Conservation (phyloP, 2,888 invertebrate genomes). For the Sphaeridia pumilis region DNA sequence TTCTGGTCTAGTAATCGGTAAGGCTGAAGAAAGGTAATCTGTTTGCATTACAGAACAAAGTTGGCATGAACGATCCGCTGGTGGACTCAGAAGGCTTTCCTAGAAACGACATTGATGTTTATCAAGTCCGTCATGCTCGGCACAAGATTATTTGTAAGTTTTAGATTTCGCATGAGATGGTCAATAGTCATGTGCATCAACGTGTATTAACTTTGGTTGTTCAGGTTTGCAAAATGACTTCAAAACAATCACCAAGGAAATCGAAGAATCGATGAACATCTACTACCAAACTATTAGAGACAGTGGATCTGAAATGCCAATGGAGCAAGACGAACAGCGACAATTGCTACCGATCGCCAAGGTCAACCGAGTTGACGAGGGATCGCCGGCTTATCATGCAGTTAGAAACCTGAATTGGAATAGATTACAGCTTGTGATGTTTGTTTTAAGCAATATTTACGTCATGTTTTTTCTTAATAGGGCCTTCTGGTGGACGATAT, state of each 20-base stretch:
- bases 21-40: neutral
- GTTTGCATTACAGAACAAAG: slow-evolving; percentile 49
- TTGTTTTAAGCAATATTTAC: too few relatives aligned
- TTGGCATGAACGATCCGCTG: slow-evolving; percentile 67
- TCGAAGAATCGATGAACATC: slow-evolving; percentile 62
- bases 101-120: slow-evolving; percentile 75
- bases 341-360: slow-evolving; percentile 51
- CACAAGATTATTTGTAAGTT: slow-evolving; percentile 79
- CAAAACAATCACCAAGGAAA: slow-evolving; percentile 66
- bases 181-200: too few relatives aligned
- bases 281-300: slow-evolving; percentile 45
- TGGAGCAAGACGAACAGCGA: slow-evolving; percentile 20
- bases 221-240: slow-evolving; percentile 80
- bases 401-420: too few relatives aligned
- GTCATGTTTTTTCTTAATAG: slow-evolving; percentile 45
- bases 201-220: too few relatives aligned
- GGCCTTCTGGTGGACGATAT: slow-evolving; percentile 58
- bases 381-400: slow-evolving; percentile 71
- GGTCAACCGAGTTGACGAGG: slow-evolving; percentile 58
- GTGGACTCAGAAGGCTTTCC: slow-evolving; percentile 82
- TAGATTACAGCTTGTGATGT: too few relatives aligned
- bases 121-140: slow-evolving; percentile 77
- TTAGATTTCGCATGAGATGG: too few relatives aligned
- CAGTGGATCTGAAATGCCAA: slow-evolving; percentile 13
- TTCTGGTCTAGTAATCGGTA: slow-evolving; percentile 2